Evolutionary conservation across 2,888 invertebrate genomes (phyloP), one percentile per base, ranked within the genome.

Genomic region (Dione vanillae): DNA sequence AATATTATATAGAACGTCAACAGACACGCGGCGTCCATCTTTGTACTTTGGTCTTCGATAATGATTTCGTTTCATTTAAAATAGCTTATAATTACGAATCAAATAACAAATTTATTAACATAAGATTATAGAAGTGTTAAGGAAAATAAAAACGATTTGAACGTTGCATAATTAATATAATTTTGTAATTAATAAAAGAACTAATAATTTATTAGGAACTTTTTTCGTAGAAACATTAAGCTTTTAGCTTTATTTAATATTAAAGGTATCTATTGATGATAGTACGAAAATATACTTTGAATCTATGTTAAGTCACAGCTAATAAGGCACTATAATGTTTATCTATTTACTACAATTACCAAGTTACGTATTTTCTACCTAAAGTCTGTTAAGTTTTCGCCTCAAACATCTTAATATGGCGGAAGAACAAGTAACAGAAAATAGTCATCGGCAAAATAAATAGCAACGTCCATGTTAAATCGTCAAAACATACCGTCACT

Each of bases 31-130:
- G 62, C 56, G 62, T 56, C 56, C n/a, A n/a, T 61, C 10, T 62
- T 70, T 67, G 68, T 65, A 70, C 72, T 74, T 74, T 67, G 66
- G 61, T 54, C 14, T 45, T 52, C 40, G n/a, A 35, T 12, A 45
- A 20, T 16, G 37, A 56, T 56, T 35, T 16, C 8, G 16, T 56
- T 37, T 37, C 11, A 1, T n/a, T 47, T 47, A 10, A 10, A 16
- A 47, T 1, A 9, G n/a, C 16, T 47, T 47, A 47, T 2, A 47
- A 16, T 47, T 16, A 16, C 27, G 27, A 27, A 27, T 27, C 27
- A 27, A 27, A 27, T 27, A 27, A 27, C 5, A 5, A 27, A 27
- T 3, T 27, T 5, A 27, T 5, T 27, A 3, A 27, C 27, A 3
- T 27, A 27, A 27, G 27, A 27, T 2, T 3, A 27, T 27, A 27